A percentile compares a stretch with the other conserved stretches of the same genome.
These are phyloP conservation scores for Mungos mungo DNA, from an alignment of 2,113 vertebrate genomes.

Conservation along the genomic window DNA sequence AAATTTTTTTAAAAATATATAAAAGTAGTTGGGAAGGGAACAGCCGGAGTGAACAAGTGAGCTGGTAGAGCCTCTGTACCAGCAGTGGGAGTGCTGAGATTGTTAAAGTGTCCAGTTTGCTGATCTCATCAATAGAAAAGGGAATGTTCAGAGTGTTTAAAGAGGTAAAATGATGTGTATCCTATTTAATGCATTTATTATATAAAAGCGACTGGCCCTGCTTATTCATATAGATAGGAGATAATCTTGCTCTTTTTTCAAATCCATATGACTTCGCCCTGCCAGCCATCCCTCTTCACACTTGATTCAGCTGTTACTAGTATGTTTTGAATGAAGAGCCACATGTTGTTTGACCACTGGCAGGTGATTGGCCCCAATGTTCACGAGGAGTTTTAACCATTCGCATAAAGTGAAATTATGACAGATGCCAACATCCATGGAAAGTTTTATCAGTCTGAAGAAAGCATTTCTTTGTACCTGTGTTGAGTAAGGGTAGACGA, in stretches of 20 bases:
- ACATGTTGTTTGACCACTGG: not conserved
- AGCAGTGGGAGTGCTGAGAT: not conserved
- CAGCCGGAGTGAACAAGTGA: not conserved
- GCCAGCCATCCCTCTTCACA: not conserved
- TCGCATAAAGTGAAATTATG: not conserved
- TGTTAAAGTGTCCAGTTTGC: not conserved
- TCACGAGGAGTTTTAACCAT: not conserved
- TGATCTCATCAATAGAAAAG: not conserved
- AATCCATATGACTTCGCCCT: not conserved
- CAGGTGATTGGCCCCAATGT: not conserved
- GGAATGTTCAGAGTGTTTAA: not conserved
- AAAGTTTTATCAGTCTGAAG: not conserved
- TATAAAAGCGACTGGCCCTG: not conserved
- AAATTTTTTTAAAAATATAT: too few relatives aligned
- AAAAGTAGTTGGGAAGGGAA: not conserved
- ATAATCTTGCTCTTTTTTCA: not conserved
- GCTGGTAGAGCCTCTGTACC: not conserved
- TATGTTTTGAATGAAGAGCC: not conserved
- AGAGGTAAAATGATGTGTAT: not conserved
- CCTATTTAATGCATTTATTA: not conserved
- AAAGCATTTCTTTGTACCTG: constrained; percentile 14
- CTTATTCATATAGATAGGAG: not conserved
- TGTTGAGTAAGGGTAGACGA: not conserved
- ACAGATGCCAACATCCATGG: not conserved
- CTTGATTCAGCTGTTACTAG: not conserved